Base-by-base conservation (phyloP, 2,888 invertebrate genomes). In the Synergus laeviventris region DNA sequence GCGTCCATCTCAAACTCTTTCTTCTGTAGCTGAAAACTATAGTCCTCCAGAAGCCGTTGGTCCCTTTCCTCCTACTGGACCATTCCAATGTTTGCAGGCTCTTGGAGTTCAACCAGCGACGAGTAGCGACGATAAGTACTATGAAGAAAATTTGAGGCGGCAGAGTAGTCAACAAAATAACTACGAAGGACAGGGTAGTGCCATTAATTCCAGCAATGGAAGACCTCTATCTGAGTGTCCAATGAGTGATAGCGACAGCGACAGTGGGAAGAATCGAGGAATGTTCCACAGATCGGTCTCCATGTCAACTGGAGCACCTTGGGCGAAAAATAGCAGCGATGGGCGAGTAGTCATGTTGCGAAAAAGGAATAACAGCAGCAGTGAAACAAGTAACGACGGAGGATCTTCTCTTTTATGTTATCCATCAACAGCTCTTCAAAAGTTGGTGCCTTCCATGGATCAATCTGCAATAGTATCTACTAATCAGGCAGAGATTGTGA, bases 281-380 rank as follows among this genome's bases (percentile, higher is more conserved):
- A 92, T 94, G 74, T 96, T 97, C 82, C 97, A 96, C 86, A 93
- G 97, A 84, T 97, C 97, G 1, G 95, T 97, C 80, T 97, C 97
- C 0, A 97, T 97, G 96, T 97, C 97, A 12, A 93, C 94, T 12
- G 94, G 94, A 1, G 93, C 93, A 5, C 93, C 94, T 0, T 94
- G 91, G 93, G 93, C 90, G 75, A 93, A 90, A 91, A 93, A 92
- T 76, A 93, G 93, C 24, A 92, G 92, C 74, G 93, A 93, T 79
- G 93, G 93, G 4, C 90, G 94, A 74, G 91, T 94, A 7, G 89
- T 93, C 61, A 93, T 93, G 91, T 93, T 94, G 90, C 91, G 95
- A 18, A 93, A 94, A 80, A 91, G 95, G 56, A 95, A 95, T 85
- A 95, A 95, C 88, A 95, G 93, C 87, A 95, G 94, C 87, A 94